Evolutionary conservation across 1,140 invertebrate species (phyloP).

Genomic region (Drosophila mauritiana): DNA sequence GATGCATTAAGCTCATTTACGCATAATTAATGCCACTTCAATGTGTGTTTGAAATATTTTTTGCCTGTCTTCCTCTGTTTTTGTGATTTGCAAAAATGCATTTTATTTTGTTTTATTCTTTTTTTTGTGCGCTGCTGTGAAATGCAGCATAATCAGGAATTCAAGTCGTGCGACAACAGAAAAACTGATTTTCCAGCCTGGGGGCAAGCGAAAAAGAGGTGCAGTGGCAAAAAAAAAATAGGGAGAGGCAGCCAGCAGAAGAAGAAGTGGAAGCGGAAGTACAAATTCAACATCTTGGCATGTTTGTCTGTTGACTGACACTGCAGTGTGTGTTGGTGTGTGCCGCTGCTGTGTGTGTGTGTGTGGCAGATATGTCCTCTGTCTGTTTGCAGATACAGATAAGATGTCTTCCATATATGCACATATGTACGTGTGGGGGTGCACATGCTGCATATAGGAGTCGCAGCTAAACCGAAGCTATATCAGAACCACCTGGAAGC

Average conservation of each 20-base stretch:
- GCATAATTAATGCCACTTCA: constrained; percentile 78
- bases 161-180: constrained; percentile 76
- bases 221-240: constrained; percentile 21
- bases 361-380: constrained; percentile 38
- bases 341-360: constrained; percentile 10
- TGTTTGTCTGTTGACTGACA: constrained; percentile 66
- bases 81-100: too few species aligned
- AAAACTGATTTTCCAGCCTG: constrained; percentile 70
- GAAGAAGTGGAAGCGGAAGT: constrained; percentile 63
- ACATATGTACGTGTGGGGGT: constrained; percentile 22
- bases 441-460: constrained; percentile 57
- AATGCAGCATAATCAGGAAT: constrained; percentile 73
- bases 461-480: constrained; percentile 7
- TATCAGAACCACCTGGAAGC: constrained; percentile 52
- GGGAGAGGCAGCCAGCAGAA: constrained; percentile 18
- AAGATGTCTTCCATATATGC: constrained; percentile 30
- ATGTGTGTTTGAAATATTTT: constrained; percentile 49
- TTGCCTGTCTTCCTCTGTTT: not conserved
- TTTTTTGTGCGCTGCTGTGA: constrained; percentile 32
- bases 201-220: constrained; percentile 46
- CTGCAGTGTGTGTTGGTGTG: constrained; percentile 7
- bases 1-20: constrained; percentile 82
- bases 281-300: constrained; percentile 67
- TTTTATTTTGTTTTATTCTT: not conserved
- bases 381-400: constrained; percentile 76